These are phyloP conservation scores for Aldabrachelys gigantea DNA, from an alignment of 2,113 vertebrate species.

Conservation along the genomic window DNA sequence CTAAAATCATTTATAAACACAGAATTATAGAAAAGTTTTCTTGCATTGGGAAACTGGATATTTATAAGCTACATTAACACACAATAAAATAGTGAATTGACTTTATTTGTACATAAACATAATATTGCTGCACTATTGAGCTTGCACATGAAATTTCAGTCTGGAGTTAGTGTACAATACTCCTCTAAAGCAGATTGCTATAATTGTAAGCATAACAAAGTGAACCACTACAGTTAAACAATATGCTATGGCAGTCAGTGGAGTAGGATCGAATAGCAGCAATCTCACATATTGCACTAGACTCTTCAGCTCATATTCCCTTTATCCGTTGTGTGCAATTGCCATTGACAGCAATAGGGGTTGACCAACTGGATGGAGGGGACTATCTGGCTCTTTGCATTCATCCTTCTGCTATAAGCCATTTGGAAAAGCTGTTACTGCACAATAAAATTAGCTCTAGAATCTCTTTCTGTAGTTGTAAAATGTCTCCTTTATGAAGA, in stretches of 20 bases:
- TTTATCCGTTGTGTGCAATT: neutral
- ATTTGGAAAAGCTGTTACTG: neutral
- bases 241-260: rapidly evolving
- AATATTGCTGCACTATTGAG: neutral
- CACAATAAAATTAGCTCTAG: neutral
- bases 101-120: too few species aligned
- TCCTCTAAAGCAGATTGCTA: neutral
- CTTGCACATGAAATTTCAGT: neutral
- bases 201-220: neutral
- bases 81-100: too few species aligned
- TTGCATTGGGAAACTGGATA: too few species aligned
- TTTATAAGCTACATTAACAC: neutral
- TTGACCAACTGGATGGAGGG: neutral
- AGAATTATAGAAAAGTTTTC: neutral
- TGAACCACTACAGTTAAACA: neutral
- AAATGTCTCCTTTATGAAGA: neutral
- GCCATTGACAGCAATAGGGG: neutral
- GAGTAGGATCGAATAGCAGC: neutral
- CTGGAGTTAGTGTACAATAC: neutral
- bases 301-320: neutral
- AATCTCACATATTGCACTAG: neutral
- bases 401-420: neutral
- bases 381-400: neutral
- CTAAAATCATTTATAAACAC: neutral
- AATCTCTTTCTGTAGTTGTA: neutral